phyloP scores from a whole-genome alignment of 2,888 invertebrate genomes.

The Cephonodes hylas region DNA sequence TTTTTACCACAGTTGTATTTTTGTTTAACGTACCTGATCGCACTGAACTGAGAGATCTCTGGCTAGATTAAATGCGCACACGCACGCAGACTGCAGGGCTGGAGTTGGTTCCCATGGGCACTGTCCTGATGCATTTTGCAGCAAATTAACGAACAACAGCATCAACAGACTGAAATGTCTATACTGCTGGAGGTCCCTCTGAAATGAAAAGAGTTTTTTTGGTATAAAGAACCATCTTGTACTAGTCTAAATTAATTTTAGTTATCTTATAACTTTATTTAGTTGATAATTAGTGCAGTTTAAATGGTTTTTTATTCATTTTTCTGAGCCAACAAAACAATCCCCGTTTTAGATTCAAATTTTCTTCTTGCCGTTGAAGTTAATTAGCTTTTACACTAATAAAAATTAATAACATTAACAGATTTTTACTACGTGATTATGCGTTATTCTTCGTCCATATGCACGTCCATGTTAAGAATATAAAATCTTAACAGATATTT shows the following conservation, averaged over 20 bases:
- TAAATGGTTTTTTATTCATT: no score
- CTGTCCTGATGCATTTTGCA: conserved; percentile 76
- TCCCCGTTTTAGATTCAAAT: no score
- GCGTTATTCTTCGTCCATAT: no score
- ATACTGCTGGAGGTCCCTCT: conserved; percentile 39
- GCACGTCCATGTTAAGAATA: no score
- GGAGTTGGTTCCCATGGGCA: conserved; percentile 93
- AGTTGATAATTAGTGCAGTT: no score
- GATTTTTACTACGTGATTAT: no score
- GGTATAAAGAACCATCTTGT: background rate
- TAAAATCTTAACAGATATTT: no score
- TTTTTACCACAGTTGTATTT: background rate
- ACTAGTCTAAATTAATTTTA: background rate
- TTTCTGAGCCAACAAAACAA: no score
- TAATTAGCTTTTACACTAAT: no score
- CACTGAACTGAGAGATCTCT: conserved; percentile 94
- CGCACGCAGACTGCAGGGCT: conserved; percentile 89
- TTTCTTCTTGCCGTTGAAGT: no score
- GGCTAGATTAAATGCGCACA: conserved; percentile 93
- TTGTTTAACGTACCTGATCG: conserved; percentile 82
- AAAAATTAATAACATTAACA: no score
- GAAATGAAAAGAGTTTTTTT: conserved; percentile 18
- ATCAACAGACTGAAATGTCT: conserved; percentile 40
- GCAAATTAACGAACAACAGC: conserved; percentile 38
- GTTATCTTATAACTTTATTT: no score